Conservation (phyloP, 1,140 invertebrate species). For the Trichonephila clavata region DNA sequence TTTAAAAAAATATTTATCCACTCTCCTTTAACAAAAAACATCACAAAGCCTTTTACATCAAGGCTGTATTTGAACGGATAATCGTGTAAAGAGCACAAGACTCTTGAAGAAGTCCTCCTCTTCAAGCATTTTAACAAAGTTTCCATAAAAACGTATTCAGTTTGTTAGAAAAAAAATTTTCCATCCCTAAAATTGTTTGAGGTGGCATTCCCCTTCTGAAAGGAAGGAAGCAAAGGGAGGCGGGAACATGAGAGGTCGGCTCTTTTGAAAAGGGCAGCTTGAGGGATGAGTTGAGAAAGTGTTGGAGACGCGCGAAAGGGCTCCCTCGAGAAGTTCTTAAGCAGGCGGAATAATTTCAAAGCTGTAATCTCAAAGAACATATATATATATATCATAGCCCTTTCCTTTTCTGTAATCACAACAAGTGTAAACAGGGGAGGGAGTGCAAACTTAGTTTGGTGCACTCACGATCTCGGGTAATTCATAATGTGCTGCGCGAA, state of each 20-base stretch:
- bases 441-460: background rate
- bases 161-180: background rate
- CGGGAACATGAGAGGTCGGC: background rate
- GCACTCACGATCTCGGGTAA: background rate
- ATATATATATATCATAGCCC: background rate
- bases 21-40: background rate
- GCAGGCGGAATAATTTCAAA: conserved; percentile 67
- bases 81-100: background rate
- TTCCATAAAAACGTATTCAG: conserved; percentile 28
- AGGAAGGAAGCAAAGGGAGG: background rate
- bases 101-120: background rate
- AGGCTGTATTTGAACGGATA: conserved; percentile 1
- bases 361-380: background rate
- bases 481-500: background rate
- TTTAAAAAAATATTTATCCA: background rate
- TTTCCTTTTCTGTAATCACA: background rate
- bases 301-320: conserved; percentile 6
- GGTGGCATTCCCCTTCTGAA: background rate
- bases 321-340: conserved; percentile 52
- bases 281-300: conserved; percentile 8
- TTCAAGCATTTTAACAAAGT: conserved; percentile 48
- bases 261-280: conserved; percentile 3
- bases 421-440: background rate
- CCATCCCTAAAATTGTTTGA: background rate
- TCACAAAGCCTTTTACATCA: conserved; percentile 19